A percentile compares a stretch with the other conserved stretches of the same genome.
Conservation (phyloP, 2,113 vertebrate genomes). For the Chascanopsetta lugubris region DNA sequence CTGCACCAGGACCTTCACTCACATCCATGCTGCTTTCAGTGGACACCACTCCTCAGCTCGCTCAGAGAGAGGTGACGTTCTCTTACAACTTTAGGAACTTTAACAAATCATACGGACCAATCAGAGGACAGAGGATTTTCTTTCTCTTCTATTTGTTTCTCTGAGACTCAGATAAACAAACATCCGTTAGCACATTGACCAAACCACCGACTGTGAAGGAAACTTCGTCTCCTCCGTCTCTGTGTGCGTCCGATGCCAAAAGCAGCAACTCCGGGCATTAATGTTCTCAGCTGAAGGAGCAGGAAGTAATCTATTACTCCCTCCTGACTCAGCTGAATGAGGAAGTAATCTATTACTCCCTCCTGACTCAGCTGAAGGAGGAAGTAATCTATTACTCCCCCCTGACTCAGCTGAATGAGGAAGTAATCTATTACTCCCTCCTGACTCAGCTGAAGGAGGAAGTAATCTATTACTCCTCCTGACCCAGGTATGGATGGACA, state of each 20-base stretch:
- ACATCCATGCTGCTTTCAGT: conserved; percentile 51
- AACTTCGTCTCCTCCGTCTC: conserved; percentile 50
- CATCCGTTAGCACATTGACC: conserved; percentile 45
- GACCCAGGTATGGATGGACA: conserved; percentile 25
- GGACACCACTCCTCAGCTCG: conserved; percentile 10
- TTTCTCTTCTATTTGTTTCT: conserved; percentile 17
- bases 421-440: not conserved
- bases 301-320: conserved; percentile 9
- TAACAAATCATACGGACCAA: conserved; percentile 41
- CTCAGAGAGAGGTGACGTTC: not conserved
- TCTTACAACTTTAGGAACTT: conserved; percentile 18
- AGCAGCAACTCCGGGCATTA: conserved; percentile 73
- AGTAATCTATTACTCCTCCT: not conserved
- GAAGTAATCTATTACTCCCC: conserved; percentile 2
- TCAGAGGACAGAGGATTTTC: conserved; percentile 20
- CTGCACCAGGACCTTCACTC: conserved; percentile 29
- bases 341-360: conserved; percentile 1
- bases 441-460: conserved; percentile 34
- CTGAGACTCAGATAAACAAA: conserved; percentile 14
- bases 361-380: conserved; percentile 35
- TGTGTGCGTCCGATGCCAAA: conserved; percentile 50
- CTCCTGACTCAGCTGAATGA: conserved; percentile 33
- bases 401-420: conserved; percentile 35
- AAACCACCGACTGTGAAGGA: conserved; percentile 77
- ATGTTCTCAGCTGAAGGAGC: conserved; percentile 34